A percentile compares a stretch with the other conserved stretches of the same genome.
Evolutionary conservation across 2,113 vertebrate species (phyloP).

Genomic region (Ciconia stormi): DNA sequence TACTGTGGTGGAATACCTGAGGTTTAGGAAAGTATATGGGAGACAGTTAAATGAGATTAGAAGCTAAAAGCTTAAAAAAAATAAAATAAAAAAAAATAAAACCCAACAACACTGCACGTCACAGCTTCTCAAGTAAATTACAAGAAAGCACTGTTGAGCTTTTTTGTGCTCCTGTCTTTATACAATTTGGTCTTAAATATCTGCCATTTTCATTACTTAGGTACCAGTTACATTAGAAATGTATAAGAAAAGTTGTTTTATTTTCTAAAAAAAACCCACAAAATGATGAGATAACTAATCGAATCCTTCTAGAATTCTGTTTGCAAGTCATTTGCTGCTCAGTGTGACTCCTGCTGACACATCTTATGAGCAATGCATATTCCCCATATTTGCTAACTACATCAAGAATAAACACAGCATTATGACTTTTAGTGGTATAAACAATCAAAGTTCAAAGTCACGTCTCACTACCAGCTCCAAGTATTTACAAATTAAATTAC

Average conservation of each 20-base stretch:
- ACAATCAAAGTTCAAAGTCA: constrained; percentile 2
- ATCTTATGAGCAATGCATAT: background rate
- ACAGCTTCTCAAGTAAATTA: background rate
- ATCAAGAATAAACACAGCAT: background rate
- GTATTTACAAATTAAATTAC: background rate
- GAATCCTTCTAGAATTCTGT: background rate
- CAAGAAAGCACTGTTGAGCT: background rate
- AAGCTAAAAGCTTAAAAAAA: background rate
- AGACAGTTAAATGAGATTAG: background rate
- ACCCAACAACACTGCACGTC: background rate
- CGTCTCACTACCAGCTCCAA: background rate
- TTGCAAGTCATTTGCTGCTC: background rate
- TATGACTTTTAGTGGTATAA: background rate
- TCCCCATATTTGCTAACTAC: background rate
- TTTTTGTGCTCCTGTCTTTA: background rate
- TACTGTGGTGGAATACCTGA: background rate
- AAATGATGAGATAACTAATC: background rate
- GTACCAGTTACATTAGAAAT: background rate
- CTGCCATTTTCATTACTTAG: background rate
- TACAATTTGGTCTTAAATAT: background rate
- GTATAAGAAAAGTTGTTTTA: background rate
- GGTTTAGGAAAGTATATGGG: background rate
- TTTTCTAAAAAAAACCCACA: background rate
- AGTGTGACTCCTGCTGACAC: background rate
- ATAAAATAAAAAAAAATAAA: background rate